Evolutionary conservation across 2,113 vertebrate species (phyloP), one percentile per base, ranked within the genome.

Genomic region (Holacanthus passer): DNA sequence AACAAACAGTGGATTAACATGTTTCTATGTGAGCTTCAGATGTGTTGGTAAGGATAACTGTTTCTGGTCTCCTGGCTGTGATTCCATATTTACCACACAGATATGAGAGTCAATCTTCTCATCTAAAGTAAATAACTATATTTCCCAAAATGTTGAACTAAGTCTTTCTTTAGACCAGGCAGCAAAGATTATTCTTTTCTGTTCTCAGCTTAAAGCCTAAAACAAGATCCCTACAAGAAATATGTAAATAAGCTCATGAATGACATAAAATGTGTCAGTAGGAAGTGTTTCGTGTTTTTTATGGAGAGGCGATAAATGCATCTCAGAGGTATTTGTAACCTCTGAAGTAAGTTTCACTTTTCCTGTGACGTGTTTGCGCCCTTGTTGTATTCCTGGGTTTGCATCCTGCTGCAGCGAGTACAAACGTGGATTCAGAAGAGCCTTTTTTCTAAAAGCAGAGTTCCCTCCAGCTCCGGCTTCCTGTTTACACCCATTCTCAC

Each of bases 341-440:
- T 73, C 55, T 65, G 68, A 83, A 88, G 66, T 84, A 20, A 69
- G 64, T 87, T 87, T 89, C 81, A 86, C 77, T 85, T 84, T 86
- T 85, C 80, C 60, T 35, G 37, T 79, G 84, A 89, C 76, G 75
- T 79, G 56, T 81, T 65, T 74, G 64, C 48, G 52, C 83, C n/a
- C 84, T 68, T 79, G 84, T 85, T 86, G 75, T 79, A 91, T 87
- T 83, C 75, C 87, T 79, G 89, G 88, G 53, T 87, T 91, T 79
- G 88, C 88, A 88, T 93, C 91, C 91, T 91, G 91, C 86, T 68
- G 58, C 67, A 56, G 45, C 12, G 2, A 78, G 71, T 77, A 89
- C 87, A 90, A 88, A 89, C 80, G 79, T 83, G 58, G 68, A 86
- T 88, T 92, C 88, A 93, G 89, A 92, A 84, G 84, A 79, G 37